These are phyloP conservation scores for Philopedon plagiatum DNA, from an alignment of 2,888 invertebrate genomes.

Conservation along the genomic window DNA sequence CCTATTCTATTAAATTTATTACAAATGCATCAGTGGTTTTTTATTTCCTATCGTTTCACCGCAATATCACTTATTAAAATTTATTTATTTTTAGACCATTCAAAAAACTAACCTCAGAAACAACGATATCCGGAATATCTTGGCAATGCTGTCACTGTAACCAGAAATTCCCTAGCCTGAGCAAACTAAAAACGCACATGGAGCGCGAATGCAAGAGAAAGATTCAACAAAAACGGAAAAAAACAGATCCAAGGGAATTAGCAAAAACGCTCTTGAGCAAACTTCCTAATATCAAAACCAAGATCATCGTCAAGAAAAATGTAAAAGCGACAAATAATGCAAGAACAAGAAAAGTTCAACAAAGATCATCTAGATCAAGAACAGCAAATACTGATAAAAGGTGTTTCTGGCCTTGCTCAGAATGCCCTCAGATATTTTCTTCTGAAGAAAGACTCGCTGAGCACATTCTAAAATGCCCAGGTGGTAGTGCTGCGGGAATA, in stretches of 20 bases:
- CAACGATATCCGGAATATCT: conserved; percentile 36
- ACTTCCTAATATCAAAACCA: conserved; percentile 30
- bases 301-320: not conserved
- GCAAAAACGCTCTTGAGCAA: conserved; percentile 30
- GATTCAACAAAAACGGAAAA: not conserved
- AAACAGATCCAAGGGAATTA: not conserved
- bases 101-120: not conserved
- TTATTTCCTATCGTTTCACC: too few species aligned
- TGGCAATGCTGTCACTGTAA: conserved; percentile 45
- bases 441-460: conserved; percentile 21
- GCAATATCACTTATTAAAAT: not conserved
- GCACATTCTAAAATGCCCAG: conserved; percentile 25
- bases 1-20: not conserved
- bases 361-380: conserved; percentile 4
- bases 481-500: not conserved
- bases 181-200: conserved; percentile 32
- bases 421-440: conserved; percentile 47
- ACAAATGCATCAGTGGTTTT: not conserved
- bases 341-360: not conserved
- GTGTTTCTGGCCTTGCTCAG: conserved; percentile 42
- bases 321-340: not conserved
- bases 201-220: conserved; percentile 15
- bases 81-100: conserved; percentile 10
- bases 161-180: conserved; percentile 24
- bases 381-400: not conserved